Evolutionary conservation across 2,888 invertebrate species (phyloP).

Genomic region (Eudasyphora cyanicolor): DNA sequence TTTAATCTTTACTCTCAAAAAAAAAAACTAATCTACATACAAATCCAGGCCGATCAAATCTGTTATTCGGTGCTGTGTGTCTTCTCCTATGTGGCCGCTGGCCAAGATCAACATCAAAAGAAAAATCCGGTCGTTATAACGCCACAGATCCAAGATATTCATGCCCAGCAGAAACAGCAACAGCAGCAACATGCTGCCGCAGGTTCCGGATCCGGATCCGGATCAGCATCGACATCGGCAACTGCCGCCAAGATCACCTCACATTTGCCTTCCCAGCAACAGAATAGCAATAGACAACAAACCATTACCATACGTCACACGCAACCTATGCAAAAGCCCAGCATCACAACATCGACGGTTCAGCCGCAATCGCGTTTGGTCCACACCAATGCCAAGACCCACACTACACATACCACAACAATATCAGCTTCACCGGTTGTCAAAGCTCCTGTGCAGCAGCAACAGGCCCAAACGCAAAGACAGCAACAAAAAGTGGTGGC

Average conservation of each 20-base stretch:
- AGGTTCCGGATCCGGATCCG: too few species aligned
- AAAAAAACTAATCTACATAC: constrained; percentile 9
- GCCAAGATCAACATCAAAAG: constrained; percentile 89
- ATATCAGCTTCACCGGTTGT: constrained; percentile 30
- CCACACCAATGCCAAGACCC: constrained; percentile 53
- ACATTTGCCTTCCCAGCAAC: constrained; percentile 64
- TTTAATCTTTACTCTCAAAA: not conserved
- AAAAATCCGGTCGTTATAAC: constrained; percentile 80
- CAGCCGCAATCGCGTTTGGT: constrained; percentile 76
- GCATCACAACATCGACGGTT: constrained; percentile 78
- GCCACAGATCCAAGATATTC: constrained; percentile 78
- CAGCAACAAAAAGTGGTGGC: constrained; percentile 10
- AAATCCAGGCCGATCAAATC: constrained; percentile 95
- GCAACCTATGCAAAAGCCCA: constrained; percentile 77
- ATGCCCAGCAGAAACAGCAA: constrained; percentile 77
- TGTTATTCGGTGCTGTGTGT: constrained; percentile 99
- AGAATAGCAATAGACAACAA: constrained; percentile 67
- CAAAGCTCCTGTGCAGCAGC: constrained; percentile 51
- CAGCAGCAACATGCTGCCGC: constrained; percentile 70
- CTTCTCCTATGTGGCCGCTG: constrained; percentile 98
- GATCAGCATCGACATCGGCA: constrained; percentile 47
- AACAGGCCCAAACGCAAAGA: constrained; percentile 10
- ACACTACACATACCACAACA: constrained; percentile 57
- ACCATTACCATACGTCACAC: constrained; percentile 77
- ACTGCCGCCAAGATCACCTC: too few species aligned